Percentiles rank a stretch among this genome's conserved stretches.
phyloP scores from a whole-genome alignment of 2,113 vertebrate species.

The Malurus melanocephalus region DNA sequence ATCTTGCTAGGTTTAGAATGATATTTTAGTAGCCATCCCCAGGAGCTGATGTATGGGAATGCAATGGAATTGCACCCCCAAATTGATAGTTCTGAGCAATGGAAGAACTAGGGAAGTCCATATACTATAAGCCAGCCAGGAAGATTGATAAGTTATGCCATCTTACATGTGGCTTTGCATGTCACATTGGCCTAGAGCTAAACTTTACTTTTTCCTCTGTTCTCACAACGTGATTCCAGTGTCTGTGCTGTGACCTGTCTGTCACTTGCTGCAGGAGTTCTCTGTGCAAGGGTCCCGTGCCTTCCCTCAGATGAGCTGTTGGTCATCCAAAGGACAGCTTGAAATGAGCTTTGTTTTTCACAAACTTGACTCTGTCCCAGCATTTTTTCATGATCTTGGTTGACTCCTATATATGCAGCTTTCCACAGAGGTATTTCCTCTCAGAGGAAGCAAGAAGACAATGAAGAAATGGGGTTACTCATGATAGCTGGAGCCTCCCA shows the following conservation, averaged over 20 bases:
- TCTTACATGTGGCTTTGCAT: neutral
- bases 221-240: neutral
- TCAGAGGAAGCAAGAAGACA: slow-evolving; percentile 28
- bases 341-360: neutral
- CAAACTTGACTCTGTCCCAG: neutral
- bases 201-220: neutral
- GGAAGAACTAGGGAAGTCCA: neutral
- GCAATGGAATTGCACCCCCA: neutral
- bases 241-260: neutral
- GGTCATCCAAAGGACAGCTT: neutral
- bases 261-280: neutral
- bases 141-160: neutral
- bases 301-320: neutral
- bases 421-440: slow-evolving; percentile 32
- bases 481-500: neutral
- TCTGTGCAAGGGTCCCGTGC: neutral
- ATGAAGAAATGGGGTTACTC: slow-evolving; percentile 27
- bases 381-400: neutral
- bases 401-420: neutral
- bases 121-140: neutral
- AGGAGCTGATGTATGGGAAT: neutral
- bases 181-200: neutral
- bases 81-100: neutral
- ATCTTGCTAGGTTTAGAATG: neutral
- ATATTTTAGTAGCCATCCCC: neutral